Evolutionary conservation across 2,888 invertebrate genomes (phyloP).

Genomic region (Ferdinandea cuprea): DNA sequence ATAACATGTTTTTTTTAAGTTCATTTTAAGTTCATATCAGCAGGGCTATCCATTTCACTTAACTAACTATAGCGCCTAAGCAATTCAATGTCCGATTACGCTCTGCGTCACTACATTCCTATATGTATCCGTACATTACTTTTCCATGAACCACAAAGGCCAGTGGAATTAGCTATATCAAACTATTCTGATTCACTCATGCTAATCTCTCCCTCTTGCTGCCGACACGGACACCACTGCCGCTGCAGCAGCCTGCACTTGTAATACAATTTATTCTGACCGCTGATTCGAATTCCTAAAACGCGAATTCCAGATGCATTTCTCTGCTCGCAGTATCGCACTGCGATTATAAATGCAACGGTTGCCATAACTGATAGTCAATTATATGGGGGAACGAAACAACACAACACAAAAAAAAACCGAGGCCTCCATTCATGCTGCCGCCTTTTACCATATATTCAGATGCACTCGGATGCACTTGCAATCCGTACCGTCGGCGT

Average conservation of each 20-base stretch:
- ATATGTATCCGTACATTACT: too few relatives aligned
- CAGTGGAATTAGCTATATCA: slow-evolving; percentile 27
- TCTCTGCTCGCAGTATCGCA: slow-evolving; percentile 7
- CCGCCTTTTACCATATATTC: neutral
- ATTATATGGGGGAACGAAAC: slow-evolving; percentile 19
- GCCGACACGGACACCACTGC: too few relatives aligned
- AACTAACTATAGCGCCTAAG: neutral
- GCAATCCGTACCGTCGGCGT: slow-evolving; percentile 6
- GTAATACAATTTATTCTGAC: slow-evolving; percentile 53
- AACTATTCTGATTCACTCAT: slow-evolving; percentile 41
- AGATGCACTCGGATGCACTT: slow-evolving; percentile 35
- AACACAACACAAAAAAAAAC: too few relatives aligned
- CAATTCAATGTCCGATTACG: neutral
- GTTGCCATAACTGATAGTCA: slow-evolving; percentile 40
- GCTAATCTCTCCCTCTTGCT: slow-evolving; percentile 1
- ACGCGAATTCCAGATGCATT: slow-evolving; percentile 46
- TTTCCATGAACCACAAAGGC: slow-evolving; percentile 63
- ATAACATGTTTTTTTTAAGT: too few relatives aligned
- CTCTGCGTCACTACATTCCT: slow-evolving; percentile 3
- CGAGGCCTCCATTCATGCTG: neutral
- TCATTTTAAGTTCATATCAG: too few relatives aligned
- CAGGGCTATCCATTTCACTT: neutral
- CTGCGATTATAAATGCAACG: slow-evolving; percentile 34
- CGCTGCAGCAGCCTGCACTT: neutral
- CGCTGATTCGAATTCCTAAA: slow-evolving; percentile 64